These are phyloP conservation scores for Aporophyla lueneburgensis DNA, from an alignment of 2,888 invertebrate species.

Conservation along the genomic window DNA sequence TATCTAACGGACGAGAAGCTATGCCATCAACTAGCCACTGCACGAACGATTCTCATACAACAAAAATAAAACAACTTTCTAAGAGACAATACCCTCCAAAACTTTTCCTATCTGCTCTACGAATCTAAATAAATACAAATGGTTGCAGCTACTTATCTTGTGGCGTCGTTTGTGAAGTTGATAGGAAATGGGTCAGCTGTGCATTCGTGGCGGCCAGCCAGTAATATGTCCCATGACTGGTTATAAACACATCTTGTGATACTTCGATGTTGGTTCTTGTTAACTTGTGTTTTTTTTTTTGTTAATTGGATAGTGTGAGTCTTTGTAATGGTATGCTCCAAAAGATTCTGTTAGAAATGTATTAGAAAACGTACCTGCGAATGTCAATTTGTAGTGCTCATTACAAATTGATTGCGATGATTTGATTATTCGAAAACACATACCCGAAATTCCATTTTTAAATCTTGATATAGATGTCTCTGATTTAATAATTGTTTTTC, in stretches of 20 bases:
- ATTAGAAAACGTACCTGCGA: not conserved
- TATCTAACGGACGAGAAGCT: too few species aligned
- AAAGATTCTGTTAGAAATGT: not conserved
- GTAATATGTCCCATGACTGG: conserved; percentile 29
- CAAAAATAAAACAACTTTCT: conserved; percentile 17
- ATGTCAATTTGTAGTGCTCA: not conserved
- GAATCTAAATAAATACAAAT: conserved; percentile 54
- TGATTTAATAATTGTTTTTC: not conserved
- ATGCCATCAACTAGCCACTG: too few species aligned
- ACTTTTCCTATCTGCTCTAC: conserved; percentile 36
- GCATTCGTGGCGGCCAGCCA: conserved; percentile 24
- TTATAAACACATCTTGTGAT: conserved; percentile 22
- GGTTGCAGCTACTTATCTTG: conserved; percentile 22
- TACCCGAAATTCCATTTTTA: too few species aligned
- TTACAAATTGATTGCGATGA: not conserved
- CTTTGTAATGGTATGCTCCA: not conserved
- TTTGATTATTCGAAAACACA: not conserved
- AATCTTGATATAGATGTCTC: not conserved
- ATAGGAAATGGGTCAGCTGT: conserved; percentile 37
- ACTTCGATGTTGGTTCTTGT: not conserved
- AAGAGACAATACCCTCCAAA: not conserved
- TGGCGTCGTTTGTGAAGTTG: conserved; percentile 26
- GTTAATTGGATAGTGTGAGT: not conserved
- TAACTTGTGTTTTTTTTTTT: not conserved
- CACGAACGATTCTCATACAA: not conserved